Conservation (phyloP, 2,113 vertebrate species). For the Thalassarche chlororhynchos region DNA sequence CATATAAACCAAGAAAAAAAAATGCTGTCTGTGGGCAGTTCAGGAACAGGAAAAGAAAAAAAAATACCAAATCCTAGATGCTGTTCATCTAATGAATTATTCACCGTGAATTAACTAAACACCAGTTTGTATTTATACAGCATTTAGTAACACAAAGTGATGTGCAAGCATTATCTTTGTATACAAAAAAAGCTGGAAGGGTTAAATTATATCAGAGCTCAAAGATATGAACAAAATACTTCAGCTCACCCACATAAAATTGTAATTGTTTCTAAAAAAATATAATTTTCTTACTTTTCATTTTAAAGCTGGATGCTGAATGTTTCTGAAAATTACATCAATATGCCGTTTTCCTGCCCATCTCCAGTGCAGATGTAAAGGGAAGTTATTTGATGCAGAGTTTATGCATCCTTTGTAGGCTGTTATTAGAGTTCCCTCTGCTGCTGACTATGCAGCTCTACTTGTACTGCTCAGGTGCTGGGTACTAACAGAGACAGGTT, state of each 20-base stretch:
- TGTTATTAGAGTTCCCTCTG: constrained; percentile 44
- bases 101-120: background rate
- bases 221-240: background rate
- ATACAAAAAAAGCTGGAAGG: background rate
- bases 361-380: background rate
- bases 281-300: background rate
- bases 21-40: background rate
- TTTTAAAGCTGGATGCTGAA: background rate
- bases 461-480: background rate
- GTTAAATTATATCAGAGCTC: background rate
- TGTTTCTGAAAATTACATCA: background rate
- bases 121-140: background rate
- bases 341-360: background rate
- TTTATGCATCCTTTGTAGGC: background rate
- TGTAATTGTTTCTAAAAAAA: background rate
- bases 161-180: background rate
- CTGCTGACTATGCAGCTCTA: background rate
- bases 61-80: background rate
- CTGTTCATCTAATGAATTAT: constrained; percentile 26
- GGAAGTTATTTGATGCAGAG: background rate
- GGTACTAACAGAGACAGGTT: background rate
- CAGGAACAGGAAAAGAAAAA: background rate
- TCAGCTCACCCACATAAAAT: background rate
- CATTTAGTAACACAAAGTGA: background rate
- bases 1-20: background rate